Base-by-base conservation (phyloP, 2,888 invertebrate genomes). In the Hololepta plana region DNA sequence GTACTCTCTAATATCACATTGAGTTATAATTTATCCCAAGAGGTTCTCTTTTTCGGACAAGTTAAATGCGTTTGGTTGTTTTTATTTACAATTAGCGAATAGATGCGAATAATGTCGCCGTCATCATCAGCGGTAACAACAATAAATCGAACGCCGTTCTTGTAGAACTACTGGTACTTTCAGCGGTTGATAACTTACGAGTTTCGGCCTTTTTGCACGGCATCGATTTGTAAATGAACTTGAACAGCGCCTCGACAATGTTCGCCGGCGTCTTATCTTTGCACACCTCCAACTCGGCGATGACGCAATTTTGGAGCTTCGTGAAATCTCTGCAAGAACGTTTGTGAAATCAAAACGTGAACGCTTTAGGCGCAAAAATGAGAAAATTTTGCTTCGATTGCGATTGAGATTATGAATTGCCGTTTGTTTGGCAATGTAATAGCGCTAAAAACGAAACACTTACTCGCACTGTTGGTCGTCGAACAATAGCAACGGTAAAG, bases 201-300 rank as follows among this genome's bases (percentile, higher is more conserved):
- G n/a, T n/a, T n/a, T n/a, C n/a, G n/a, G n/a, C n/a, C n/a, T 30
- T 28, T 23, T 29, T 34, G 34, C 80, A 81, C 0, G 72, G 71
- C 1, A 71, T 70, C 29, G 64, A 66, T 42, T 67, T 71, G 41
- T 64, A 67, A 4, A 81, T 60, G 44, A 67, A 80, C 34, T 65
- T 68, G 44, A 82, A 72, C 29, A 82, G 59, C 0, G 81, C 69
- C 33, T 81, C 79, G 0, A 73, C 66, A 41, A 84, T 71, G 51
- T 84, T 84, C 15, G 70, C 72, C 0, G 82, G 79, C 0, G 82
- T 82, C 4, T 76, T 74, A 23, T 77, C 72, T 0, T 52, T 45
- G 42, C 84, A 84, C 4, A 55, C 57, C 42, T 75, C 76, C 28
- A 79, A 42, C 5, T 63, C 63, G 2, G 39, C 48, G 15, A 73